Conservation (phyloP, 2,113 vertebrate species). For the Electrona antarctica region DNA sequence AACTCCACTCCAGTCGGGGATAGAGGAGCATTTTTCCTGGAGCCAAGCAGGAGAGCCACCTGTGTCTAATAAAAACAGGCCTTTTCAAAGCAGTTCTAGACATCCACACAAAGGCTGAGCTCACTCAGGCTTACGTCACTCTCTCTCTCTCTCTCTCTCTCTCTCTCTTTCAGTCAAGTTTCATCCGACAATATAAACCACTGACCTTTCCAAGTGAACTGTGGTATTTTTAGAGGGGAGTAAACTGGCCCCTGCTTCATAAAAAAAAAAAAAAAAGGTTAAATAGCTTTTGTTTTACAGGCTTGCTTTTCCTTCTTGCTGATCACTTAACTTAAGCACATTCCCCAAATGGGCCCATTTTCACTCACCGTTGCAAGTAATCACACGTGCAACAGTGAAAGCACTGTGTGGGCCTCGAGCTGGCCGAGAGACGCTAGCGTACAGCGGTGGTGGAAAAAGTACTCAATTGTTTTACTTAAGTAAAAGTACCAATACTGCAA, state of each 20-base stretch:
- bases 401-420: neutral
- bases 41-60: slow-evolving; percentile 42
- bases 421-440: no score
- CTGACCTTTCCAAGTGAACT: slow-evolving; percentile 22
- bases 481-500: no score
- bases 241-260: slow-evolving; percentile 11
- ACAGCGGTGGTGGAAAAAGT: no score
- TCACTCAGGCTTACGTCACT: slow-evolving; percentile 35
- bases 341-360: no score
- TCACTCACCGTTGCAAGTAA: neutral
- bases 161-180: neutral
- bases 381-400: neutral
- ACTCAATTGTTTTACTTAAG: no score
- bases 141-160: no score
- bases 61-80: slow-evolving; percentile 54
- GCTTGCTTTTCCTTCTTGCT: neutral
- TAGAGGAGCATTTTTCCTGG: neutral
- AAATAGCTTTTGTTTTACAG: neutral
- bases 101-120: slow-evolving; percentile 34
- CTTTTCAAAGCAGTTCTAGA: slow-evolving; percentile 30
- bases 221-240: slow-evolving; percentile 43
- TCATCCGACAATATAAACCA: slow-evolving; percentile 41
- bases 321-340: neutral
- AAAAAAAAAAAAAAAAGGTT: slow-evolving; percentile 10
- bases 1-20: no score